Conservation (phyloP, 2,797 vertebrate species). For the Lagorchestes hirsutus region DNA sequence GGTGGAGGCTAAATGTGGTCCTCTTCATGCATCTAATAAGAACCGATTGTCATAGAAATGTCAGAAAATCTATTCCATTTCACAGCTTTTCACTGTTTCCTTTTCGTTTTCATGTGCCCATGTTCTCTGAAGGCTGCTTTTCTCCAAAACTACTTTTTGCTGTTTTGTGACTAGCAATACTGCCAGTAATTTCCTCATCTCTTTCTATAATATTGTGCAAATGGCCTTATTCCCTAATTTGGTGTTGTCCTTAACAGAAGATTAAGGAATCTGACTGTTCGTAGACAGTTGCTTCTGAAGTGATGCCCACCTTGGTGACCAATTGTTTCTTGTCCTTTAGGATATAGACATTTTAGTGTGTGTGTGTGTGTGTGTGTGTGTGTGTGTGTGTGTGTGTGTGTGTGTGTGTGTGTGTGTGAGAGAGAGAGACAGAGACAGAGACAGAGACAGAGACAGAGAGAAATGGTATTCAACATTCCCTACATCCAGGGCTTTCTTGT, state of each 20-base stretch:
- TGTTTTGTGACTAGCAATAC: background rate
- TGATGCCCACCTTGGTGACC: background rate
- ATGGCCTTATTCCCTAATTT: background rate
- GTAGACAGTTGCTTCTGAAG: background rate
- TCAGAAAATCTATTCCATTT: background rate
- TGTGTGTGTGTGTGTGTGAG: too few species aligned
- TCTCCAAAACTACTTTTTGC: background rate
- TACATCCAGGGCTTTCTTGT: background rate
- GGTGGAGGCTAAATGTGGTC: background rate
- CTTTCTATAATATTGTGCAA: background rate
- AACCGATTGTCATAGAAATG: background rate
- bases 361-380: too few species aligned
- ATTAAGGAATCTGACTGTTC: background rate
- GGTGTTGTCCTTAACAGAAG: background rate
- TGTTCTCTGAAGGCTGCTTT: background rate
- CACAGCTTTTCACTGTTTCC: background rate
- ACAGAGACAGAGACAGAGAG: too few species aligned
- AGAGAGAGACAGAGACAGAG: too few species aligned
- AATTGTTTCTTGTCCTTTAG: background rate
- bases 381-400: too few species aligned
- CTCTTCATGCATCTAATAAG: background rate
- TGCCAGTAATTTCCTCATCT: background rate
- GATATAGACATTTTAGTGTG: background rate
- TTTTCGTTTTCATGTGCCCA: background rate
- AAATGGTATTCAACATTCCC: too few species aligned